A percentile compares a stretch with the other conserved stretches of the same genome.
Evolutionary conservation across 1,140 invertebrate genomes (phyloP).

Genomic region (Bacillus rossius): DNA sequence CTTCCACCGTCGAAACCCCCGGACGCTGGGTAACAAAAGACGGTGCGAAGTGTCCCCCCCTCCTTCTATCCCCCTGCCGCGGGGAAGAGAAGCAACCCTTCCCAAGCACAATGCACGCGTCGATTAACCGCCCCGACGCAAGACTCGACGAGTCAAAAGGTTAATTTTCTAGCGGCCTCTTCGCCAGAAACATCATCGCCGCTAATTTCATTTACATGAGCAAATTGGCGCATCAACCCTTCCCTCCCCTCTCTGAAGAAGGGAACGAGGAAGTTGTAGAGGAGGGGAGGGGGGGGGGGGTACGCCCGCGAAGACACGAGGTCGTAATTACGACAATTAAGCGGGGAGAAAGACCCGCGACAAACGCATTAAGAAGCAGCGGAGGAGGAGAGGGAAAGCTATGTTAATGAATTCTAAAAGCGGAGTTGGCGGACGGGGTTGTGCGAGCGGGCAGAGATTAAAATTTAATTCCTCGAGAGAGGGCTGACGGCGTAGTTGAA

Average conservation of each 20-base stretch:
- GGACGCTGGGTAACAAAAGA: no score
- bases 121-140: no score
- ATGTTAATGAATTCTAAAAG: conserved; percentile 10
- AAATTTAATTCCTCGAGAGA: conserved; percentile 3
- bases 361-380: background rate
- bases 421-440: background rate
- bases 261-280: background rate
- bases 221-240: conserved; percentile 4
- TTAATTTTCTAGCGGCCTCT: conserved; percentile 2
- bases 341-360: background rate
- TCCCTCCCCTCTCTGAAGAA: background rate
- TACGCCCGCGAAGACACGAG: background rate
- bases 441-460: background rate
- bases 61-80: no score
- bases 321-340: conserved; percentile 9
- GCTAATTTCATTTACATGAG: conserved; percentile 14
- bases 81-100: no score
- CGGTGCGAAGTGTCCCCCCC: no score
- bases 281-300: background rate
- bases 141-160: conserved; percentile 1
- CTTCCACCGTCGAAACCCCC: no score
- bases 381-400: conserved; percentile 2
- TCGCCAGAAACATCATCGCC: conserved; percentile 5
- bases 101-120: no score
- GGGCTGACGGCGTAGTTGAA: no score